Conservation (phyloP, 2,797 vertebrate species). For the Squalus acanthias region DNA sequence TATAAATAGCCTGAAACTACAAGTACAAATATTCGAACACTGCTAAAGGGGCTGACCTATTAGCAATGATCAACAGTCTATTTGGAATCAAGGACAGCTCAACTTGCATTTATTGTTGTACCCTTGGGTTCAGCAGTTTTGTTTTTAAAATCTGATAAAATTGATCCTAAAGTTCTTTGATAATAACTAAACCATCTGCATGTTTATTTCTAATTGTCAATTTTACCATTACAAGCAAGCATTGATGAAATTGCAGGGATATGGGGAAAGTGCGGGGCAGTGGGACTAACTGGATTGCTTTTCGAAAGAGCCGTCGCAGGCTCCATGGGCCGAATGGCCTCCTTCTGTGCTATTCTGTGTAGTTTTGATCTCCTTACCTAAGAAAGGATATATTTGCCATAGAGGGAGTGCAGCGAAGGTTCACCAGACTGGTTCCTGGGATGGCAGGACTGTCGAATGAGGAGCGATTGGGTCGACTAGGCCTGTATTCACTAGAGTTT, state of each 20-base stretch:
- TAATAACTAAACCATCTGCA: background rate
- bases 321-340: background rate
- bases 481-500: no score
- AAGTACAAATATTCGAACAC: background rate
- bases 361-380: no score
- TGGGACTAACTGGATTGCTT: background rate
- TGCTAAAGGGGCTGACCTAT: background rate
- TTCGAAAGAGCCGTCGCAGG: background rate
- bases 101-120: background rate
- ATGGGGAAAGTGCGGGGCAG: background rate
- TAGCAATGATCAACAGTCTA: background rate
- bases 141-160: background rate
- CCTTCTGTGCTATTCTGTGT: background rate
- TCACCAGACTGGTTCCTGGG: no score
- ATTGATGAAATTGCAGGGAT: background rate
- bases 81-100: background rate
- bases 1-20: background rate
- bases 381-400: no score
- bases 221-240: background rate
- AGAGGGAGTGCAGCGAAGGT: no score
- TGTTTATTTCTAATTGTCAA: background rate
- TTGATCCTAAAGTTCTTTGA: background rate
- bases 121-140: background rate
- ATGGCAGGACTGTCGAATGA: no score
- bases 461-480: no score